These are phyloP conservation scores for Tanypteryx hageni DNA, from an alignment of 2,888 invertebrate genomes.

Conservation along the genomic window DNA sequence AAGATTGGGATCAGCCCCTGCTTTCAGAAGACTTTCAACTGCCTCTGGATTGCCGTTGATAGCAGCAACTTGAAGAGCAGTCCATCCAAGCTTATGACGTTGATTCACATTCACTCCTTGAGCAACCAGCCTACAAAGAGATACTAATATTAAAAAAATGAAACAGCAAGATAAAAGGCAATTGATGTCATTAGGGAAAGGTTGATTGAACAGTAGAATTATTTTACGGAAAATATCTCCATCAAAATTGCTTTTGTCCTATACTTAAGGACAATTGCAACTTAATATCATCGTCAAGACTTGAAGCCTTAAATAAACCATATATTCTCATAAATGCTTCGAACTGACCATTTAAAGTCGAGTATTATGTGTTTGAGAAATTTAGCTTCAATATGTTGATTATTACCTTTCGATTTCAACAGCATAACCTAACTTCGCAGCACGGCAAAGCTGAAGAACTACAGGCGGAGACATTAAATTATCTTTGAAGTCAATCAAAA, in stretches of 20 bases:
- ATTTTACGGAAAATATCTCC: background rate
- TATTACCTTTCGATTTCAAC: constrained; percentile 18
- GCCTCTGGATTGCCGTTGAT: constrained; percentile 84
- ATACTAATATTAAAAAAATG: background rate
- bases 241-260: background rate
- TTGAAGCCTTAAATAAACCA: background rate
- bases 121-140: constrained; percentile 72
- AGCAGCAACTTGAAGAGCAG: constrained; percentile 89
- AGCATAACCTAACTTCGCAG: constrained; percentile 36
- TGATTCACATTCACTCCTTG: constrained; percentile 81
- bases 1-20: constrained; percentile 88
- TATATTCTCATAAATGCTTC: background rate
- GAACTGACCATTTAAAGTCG: background rate
- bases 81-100: constrained; percentile 90
- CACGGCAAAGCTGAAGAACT: constrained; percentile 38
- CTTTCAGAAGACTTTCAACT: constrained; percentile 80
- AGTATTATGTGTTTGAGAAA: background rate
- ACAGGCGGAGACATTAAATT: background rate
- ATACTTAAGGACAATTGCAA: background rate
- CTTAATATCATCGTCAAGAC: too few species aligned
- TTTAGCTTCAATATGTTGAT: background rate
- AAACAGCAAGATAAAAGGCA: background rate
- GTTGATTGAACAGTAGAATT: background rate
- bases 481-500: background rate
- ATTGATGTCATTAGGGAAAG: background rate